A percentile compares a stretch with the other conserved stretches of the same genome.
These are phyloP conservation scores for Hipparchia semele DNA, from an alignment of 2,888 invertebrate species.

Conservation along the genomic window DNA sequence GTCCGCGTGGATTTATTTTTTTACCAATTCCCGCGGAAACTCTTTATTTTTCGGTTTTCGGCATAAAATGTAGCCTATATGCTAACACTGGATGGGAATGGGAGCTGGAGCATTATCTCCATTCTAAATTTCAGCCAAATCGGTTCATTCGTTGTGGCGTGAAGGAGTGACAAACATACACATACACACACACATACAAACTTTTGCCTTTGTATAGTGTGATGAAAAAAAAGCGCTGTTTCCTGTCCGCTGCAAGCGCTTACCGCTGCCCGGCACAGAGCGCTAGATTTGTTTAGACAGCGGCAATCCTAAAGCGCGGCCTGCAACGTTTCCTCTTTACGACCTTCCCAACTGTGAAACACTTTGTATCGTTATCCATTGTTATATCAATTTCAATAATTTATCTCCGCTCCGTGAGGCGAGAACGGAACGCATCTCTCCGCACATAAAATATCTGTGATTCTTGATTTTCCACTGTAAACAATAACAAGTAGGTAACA, in stretches of 20 bases:
- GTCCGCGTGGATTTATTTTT: too few species aligned
- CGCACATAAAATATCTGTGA: slow-evolving; percentile 62
- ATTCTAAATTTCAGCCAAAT: too few species aligned
- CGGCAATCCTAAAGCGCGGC: slow-evolving; percentile 75
- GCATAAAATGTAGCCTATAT: too few species aligned
- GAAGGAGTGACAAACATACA: too few species aligned
- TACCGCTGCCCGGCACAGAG: slow-evolving; percentile 45
- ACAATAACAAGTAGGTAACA: slow-evolving; percentile 41
- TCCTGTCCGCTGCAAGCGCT: slow-evolving; percentile 44
- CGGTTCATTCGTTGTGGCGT: too few species aligned
- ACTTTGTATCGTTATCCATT: slow-evolving; percentile 76
- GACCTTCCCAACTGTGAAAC: slow-evolving; percentile 76
- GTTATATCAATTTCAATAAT: slow-evolving; percentile 82
- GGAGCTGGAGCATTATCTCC: too few species aligned
- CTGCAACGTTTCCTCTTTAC: slow-evolving; percentile 79
- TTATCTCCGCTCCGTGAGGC: slow-evolving; percentile 60
- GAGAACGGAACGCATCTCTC: slow-evolving; percentile 74
- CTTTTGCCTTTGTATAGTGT: too few species aligned
- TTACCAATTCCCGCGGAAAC: too few species aligned
- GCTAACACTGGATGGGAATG: too few species aligned
- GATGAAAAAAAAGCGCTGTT: slow-evolving; percentile 1
- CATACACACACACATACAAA: too few species aligned
- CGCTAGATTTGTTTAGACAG: slow-evolving; percentile 74
- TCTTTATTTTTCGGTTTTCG: too few species aligned
- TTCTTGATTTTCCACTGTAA: slow-evolving; percentile 63